These are phyloP conservation scores for Grus americana DNA, from an alignment of 2,113 vertebrate species.

Conservation along the genomic window DNA sequence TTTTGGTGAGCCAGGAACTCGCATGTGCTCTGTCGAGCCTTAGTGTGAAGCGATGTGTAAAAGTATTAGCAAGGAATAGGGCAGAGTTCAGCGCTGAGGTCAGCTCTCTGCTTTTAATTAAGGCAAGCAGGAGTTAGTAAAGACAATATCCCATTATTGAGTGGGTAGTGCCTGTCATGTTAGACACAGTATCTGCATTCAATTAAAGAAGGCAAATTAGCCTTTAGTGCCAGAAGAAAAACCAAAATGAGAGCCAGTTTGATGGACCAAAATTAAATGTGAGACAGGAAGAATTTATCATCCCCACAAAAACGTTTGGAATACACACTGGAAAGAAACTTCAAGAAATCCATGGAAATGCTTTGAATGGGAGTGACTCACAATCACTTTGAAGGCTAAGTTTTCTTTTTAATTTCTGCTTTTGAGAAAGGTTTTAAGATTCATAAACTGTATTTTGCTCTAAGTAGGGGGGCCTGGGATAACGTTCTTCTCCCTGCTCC, in stretches of 20 bases:
- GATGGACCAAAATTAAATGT: conserved; percentile 41
- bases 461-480: neutral
- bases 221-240: conserved; percentile 14
- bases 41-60: neutral
- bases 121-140: neutral
- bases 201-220: conserved; percentile 45
- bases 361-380: conserved; percentile 49
- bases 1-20: neutral
- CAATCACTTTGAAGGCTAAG: conserved; percentile 1
- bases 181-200: conserved; percentile 5
- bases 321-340: conserved; percentile 19
- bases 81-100: neutral
- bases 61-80: neutral
- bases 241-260: neutral
- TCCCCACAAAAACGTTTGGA: conserved; percentile 49
- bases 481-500: neutral
- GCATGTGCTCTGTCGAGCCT: neutral
- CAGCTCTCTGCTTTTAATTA: conserved; percentile 39
- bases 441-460: neutral
- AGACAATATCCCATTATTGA: conserved; percentile 29
- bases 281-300: conserved; percentile 28
- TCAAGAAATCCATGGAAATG: conserved; percentile 42
- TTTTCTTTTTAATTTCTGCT: neutral
- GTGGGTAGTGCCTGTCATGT: neutral
- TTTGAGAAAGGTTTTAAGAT: conserved; percentile 3